These are phyloP conservation scores for Hypothenemus hampei DNA, from an alignment of 1,140 invertebrate genomes.

Conservation along the genomic window DNA sequence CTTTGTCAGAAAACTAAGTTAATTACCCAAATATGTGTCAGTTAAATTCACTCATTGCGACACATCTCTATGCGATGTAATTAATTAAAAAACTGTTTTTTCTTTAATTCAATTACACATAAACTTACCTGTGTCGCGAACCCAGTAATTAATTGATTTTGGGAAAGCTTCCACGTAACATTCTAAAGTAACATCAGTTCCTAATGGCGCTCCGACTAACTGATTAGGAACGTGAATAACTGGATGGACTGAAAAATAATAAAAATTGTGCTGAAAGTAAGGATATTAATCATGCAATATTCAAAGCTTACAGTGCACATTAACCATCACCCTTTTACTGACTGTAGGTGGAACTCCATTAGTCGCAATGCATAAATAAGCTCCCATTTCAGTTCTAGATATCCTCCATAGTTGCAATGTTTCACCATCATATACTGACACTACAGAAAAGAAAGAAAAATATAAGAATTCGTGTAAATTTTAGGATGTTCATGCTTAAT, in stretches of 20 bases:
- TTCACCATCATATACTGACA: constrained; percentile 68
- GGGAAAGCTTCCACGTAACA: constrained; percentile 87
- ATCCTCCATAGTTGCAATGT: constrained; percentile 74
- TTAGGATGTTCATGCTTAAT: too few relatives aligned
- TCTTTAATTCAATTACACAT: not conserved
- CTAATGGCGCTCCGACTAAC: constrained; percentile 78
- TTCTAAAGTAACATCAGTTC: constrained; percentile 80
- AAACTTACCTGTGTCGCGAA: constrained; percentile 65
- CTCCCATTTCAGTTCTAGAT: constrained; percentile 76
- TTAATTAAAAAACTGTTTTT: constrained; percentile 9
- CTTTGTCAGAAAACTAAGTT: constrained; percentile 21
- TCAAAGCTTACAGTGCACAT: constrained; percentile 73
- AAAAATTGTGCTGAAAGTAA: constrained; percentile 1
- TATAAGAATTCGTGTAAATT: too few relatives aligned
- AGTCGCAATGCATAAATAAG: constrained; percentile 63
- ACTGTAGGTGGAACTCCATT: constrained; percentile 64
- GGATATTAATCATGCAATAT: constrained; percentile 1
- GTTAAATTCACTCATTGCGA: constrained; percentile 17
- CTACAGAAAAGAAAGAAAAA: constrained; percentile 53
- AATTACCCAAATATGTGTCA: constrained; percentile 25
- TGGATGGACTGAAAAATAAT: constrained; percentile 69
- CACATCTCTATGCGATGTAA: constrained; percentile 12
- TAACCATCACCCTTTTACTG: constrained; percentile 63
- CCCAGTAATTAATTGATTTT: constrained; percentile 85
- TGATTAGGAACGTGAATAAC: constrained; percentile 86